Conservation (phyloP, 2,888 invertebrate species). For the Syritta pipiens region DNA sequence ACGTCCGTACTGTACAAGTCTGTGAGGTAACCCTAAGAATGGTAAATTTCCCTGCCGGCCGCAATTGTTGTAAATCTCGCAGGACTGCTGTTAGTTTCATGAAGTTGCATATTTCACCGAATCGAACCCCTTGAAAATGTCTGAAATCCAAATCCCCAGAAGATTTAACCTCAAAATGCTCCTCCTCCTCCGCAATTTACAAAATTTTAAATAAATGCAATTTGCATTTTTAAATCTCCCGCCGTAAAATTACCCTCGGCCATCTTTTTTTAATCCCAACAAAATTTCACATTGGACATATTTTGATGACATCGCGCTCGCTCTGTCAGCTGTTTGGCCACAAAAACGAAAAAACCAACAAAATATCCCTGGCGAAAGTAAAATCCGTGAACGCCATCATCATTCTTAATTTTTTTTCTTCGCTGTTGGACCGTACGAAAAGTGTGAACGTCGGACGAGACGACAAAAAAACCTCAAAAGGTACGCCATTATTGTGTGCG, state of each 20-base stretch:
- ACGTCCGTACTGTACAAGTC: too few species aligned
- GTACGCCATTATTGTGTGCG: constrained; percentile 68
- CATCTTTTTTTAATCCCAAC: constrained; percentile 41
- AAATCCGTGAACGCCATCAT: constrained; percentile 64
- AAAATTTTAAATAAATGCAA: background rate
- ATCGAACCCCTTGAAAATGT: too few species aligned
- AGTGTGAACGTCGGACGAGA: constrained; percentile 66
- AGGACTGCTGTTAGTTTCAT: too few species aligned
- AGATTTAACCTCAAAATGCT: too few species aligned
- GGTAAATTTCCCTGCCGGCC: too few species aligned
- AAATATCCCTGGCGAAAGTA: constrained; percentile 65
- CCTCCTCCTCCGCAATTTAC: too few species aligned
- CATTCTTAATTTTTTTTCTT: constrained; percentile 67
- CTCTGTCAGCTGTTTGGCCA: constrained; percentile 55
- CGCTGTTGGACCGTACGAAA: constrained; percentile 65
- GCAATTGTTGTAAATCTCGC: too few species aligned
- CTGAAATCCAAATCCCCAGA: too few species aligned
- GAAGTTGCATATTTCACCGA: too few species aligned
- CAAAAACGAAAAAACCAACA: constrained; percentile 16
- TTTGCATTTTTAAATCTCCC: constrained; percentile 31
- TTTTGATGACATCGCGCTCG: constrained; percentile 52
- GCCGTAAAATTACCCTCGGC: constrained; percentile 31
- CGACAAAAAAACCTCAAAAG: constrained; percentile 62
- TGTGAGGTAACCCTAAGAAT: too few species aligned
- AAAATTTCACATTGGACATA: constrained; percentile 17